Evolutionary conservation across 2,113 vertebrate species (phyloP), one percentile per base, ranked within the genome.

Genomic region (Chaenogobius annularis): DNA sequence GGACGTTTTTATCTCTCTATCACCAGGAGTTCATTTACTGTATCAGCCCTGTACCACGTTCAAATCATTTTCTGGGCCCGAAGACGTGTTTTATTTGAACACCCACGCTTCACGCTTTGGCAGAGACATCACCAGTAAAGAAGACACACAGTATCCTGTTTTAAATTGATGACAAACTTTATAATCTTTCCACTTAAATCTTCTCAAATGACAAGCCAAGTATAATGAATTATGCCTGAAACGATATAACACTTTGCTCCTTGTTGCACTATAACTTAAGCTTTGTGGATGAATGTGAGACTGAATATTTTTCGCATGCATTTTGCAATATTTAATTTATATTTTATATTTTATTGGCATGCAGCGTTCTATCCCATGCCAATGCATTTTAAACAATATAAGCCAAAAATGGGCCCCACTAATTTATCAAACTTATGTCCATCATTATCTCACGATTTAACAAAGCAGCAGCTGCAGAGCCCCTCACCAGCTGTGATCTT

Each of bases 401-500:
- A 0, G 11, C 17, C 66, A 44, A 35, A 20, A 73, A 47, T 31
- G 72, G 23, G 47, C 22, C 7, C 1, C 22, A 78, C 68, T 70
- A 59, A 64, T 75, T 63, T 72, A 69, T 43, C 35, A 66, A 14
- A 35, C 52, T 55, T 17, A 3, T 79, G 76, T 67, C 69, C 68
- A 77, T 85, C 79, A 87, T 84, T 78, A 80, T 50, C 69, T 78
- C 64, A 48, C 55, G 75, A 72, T 76, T 73, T 63, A 77, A 75
- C 68, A 83, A 78, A 67, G 69, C 69, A 69, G 20, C 83, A 87
- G 83, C 88, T 88, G 80, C 75, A 76, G 58, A 72, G 50, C n/a
- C 47, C 44, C 48, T 52, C 66, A 75, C 73, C 81, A 84, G 85
- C 81, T 74, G 72, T 68, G 74, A 63, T 50, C 65, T 84, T 19